Base-by-base conservation (phyloP, 1,140 invertebrate species). In the Melitaea cinxia region DNA sequence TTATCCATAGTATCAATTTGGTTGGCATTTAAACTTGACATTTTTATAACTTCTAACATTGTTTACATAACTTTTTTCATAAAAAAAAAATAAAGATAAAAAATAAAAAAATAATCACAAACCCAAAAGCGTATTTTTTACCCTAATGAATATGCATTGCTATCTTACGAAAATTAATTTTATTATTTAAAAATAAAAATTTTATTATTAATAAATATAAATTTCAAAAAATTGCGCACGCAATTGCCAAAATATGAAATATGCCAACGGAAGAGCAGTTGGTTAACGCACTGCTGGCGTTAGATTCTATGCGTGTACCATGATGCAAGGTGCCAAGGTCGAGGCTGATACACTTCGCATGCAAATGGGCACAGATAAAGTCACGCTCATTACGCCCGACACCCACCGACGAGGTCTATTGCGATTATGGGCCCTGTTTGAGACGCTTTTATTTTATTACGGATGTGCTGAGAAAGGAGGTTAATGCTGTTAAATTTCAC, bases 281-380 rank as follows among this genome's bases (percentile, higher is more conserved):
- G 45, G 75, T 77, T 64, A 76, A 28, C 50, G 60, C 53, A 28
- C 55, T 61, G 66, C 56, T 60, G 55, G 66, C 55, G 68, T 70
- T 56, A 68, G 76, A 73, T 83, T 80, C 76, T 68, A 70, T 72
- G 71, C 72, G 72, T 82, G 66, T 65, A 77, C 73, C 76, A 58
- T 65, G 67, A 72, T 79, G 82, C 74, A 73, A 82, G 75, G 78
- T 82, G 80, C 76, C 85, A 91, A 91, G 86, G 88, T 87, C 85
- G 86, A 75, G 77, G 75, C 74, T 78, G 80, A 78, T 80, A 84
- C 77, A 80, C 78, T 76, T 64, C 71, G 80, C 77, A 89, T 86
- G 85, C 80, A 88, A 89, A 89, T 89, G 82, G 83, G 77, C 71
- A 58, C 64, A 88, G 84, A 88, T 87, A 87, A 79, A 85, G 77